Base-by-base conservation (phyloP, 2,797 vertebrate genomes). In the Phyllotis vaccarum region DNA sequence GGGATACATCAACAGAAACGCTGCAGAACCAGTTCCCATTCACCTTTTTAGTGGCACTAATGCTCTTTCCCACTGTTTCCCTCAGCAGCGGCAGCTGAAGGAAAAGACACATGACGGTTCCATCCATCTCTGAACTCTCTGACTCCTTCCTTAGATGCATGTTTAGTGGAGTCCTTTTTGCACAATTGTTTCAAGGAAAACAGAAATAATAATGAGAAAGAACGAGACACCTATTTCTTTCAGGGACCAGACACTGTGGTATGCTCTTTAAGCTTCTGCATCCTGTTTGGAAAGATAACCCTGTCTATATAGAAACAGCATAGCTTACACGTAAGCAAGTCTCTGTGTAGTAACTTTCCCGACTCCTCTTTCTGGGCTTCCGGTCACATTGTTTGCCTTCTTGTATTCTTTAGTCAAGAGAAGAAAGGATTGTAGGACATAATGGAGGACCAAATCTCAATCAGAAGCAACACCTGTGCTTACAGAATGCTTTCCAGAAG, bases 401-500 rank as follows among this genome's bases (percentile, higher is more conserved):
- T 34, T 87, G 12, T 34, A 93, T 27, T 12, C 60, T 92, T 86
- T 79, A 81, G 46, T 16, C 72, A 82, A 75, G 24, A 80, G 13
- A 91, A 93, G 60, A 87, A 92, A 93, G 78, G 90, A 60, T 56
- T 49, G 43, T 12, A 27, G 2, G 17, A 78, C 40, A 56, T 21
- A 79, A 58, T 21, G 40, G 83, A 24, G 13, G 34, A 2, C 76
- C 58, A 92, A 13, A 79, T 78, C 7, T 72, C 66, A 91, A 72
- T 54, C 54, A 80, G 58, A 87, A 34, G 68, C 43, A 68, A 64
- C 2, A 86, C 5, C 31, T 90, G n/a, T 37, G 40, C 90, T 74
- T 95, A 43, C 31, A 85, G 21, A 83, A 22, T 76, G 22, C 29
- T 87, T 96, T 86, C 24, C 29, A 93, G 40, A 22, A 90, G 49